Base-by-base conservation (phyloP, 1,140 invertebrate species). In the Diorhabda sublineata region DNA sequence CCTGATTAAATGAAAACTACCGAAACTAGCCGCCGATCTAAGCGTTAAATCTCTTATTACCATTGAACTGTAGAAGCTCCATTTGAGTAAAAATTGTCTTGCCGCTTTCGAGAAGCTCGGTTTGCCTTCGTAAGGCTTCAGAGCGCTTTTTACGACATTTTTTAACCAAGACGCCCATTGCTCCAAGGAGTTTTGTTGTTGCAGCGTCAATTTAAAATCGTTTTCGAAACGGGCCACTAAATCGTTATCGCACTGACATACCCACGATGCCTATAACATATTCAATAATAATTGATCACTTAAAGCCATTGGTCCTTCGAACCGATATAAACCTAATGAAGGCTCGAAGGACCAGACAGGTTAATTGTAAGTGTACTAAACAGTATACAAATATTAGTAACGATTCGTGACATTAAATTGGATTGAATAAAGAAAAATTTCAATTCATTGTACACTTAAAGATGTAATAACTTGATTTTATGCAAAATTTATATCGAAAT, bases 41-140 rank as follows among this genome's bases (percentile, higher is more conserved):
- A 98, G 83, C 56, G 96, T 98, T 65, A 98, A 85, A 84, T 98
- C 96, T 45, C 96, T 85, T 75, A 98, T 97, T 9, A 98, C 93
- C 90, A 98, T 95, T 43, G 96, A 98, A 84, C 95, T 97, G 83
- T 98, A 99, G 86, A 98, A 99, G 68, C 95, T 98, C 98, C 98
- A 99, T 83, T 98, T 98, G 47, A 99, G 88, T 67, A 99, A 86
- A 85, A 99, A 97, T 80, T 98, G 93, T 44, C 94, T 87, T 8
- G 93, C 94, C 71, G 94, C 92, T 81, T 93, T 92, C n/a, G 93
- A 90, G 85, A 95, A 98, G 70, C 88, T 90, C 42, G 91, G 85
- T 77, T 92, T 91, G 4, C 90, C 90, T 79, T 94, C 91, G 80
- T 96, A 94, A 68, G 93, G 92, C 76, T 94, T 92, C 63, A 98